Conservation (phyloP, 64 coral and sea anemone species). For the Montipora sp. region DNA sequence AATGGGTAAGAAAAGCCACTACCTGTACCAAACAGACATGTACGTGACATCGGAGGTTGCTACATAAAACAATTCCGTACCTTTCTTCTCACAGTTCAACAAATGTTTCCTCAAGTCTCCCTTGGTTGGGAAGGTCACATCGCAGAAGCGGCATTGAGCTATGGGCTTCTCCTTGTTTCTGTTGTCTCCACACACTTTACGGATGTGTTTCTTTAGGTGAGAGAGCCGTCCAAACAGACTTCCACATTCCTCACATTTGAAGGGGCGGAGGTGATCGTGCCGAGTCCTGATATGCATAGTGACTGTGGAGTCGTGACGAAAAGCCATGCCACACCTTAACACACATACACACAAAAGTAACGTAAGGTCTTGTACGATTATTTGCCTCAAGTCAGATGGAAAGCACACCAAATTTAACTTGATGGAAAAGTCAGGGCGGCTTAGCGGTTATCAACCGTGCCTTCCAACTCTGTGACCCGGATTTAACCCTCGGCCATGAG, state of each 20-base stretch:
- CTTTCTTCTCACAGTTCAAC: conserved; percentile 91
- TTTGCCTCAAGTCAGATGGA: too few relatives aligned
- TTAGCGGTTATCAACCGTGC: too few relatives aligned
- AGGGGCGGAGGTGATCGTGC: conserved; percentile 94
- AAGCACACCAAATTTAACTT: too few relatives aligned
- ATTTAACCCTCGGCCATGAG: too few relatives aligned
- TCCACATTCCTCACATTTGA: conserved; percentile 96
- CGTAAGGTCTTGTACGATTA: background rate
- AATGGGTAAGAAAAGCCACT: too few relatives aligned
- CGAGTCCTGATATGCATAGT: conserved; percentile 98
- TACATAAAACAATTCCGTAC: background rate
- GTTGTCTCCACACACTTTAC: conserved; percentile 96
- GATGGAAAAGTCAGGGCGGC: too few relatives aligned
- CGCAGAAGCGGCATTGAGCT: conserved; percentile 97
- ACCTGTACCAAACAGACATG: too few relatives aligned
- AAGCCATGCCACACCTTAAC: conserved; percentile 86
- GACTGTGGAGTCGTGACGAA: conserved; percentile 99
- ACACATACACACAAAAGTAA: background rate
- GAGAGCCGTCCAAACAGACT: conserved; percentile 93
- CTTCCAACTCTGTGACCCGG: too few relatives aligned
- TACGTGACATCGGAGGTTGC: background rate
- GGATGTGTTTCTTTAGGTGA: conserved; percentile 94
- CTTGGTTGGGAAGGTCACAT: conserved; percentile 94
- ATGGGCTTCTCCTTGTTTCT: conserved; percentile 93
- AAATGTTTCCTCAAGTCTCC: conserved; percentile 93